Evolutionary conservation across 1,140 invertebrate genomes (phyloP).

Genomic region (Pseudomyrmex cubaensis): DNA sequence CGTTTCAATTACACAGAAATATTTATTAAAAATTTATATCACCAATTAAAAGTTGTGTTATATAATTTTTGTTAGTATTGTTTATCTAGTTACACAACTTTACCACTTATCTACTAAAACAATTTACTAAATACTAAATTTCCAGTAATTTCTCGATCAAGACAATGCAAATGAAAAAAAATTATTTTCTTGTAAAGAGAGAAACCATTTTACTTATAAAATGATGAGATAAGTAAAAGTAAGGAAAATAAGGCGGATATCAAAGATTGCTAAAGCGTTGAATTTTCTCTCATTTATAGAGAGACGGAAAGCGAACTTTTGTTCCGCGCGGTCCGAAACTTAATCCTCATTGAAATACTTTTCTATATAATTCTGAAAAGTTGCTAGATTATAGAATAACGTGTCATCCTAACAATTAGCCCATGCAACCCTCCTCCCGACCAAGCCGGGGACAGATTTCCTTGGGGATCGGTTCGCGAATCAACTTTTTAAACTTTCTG

Average conservation of each 20-base stretch:
- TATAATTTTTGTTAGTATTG: too few species aligned
- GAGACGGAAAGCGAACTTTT: constrained; percentile 1
- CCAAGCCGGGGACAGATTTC: constrained; percentile 72
- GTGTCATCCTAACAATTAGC: constrained; percentile 60
- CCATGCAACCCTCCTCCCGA: constrained; percentile 22
- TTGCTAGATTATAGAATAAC: constrained; percentile 39
- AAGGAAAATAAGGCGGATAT: background rate
- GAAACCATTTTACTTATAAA: background rate
- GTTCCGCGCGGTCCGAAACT: background rate
- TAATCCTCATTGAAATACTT: constrained; percentile 32
- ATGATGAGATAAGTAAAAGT: background rate
- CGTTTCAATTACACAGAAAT: too few species aligned
- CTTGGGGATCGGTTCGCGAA: constrained; percentile 72
- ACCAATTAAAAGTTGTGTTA: too few species aligned
- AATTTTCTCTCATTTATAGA: constrained; percentile 11
- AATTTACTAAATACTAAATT: too few species aligned
- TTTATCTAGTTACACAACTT: too few species aligned
- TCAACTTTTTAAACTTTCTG: constrained; percentile 77
- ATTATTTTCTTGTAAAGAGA: background rate
- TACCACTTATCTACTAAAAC: too few species aligned
- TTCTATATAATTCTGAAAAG: constrained; percentile 43
- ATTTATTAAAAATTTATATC: too few species aligned
- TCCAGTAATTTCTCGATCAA: too few species aligned
- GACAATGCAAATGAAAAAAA: background rate
- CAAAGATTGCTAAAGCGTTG: constrained; percentile 1